These are phyloP conservation scores for Glaucidium brasilianum DNA, from an alignment of 2,113 vertebrate genomes.

Conservation along the genomic window DNA sequence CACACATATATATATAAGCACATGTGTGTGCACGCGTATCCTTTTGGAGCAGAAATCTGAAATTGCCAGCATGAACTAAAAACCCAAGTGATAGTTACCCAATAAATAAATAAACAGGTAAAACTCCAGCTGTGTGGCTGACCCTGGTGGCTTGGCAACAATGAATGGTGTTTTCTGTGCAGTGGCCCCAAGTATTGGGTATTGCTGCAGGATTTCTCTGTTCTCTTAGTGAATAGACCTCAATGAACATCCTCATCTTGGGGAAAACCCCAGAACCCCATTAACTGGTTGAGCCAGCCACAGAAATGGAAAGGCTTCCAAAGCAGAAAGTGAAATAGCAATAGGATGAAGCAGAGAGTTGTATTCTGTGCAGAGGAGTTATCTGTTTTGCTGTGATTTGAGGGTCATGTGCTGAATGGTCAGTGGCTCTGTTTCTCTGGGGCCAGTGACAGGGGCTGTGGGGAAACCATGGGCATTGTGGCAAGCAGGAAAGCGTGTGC, in stretches of 20 bases:
- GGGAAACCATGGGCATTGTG: neutral
- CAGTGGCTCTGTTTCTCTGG: neutral
- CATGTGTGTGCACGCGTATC: rapidly evolving
- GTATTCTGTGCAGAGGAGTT: neutral
- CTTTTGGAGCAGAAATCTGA: neutral
- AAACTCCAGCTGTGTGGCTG: neutral
- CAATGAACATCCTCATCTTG: neutral
- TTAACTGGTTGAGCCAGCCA: neutral
- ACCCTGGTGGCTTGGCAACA: slow-evolving; percentile 10
- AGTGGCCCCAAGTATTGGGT: neutral
- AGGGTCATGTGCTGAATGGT: neutral
- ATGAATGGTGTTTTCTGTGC: slow-evolving; percentile 2
- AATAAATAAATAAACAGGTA: slow-evolving; percentile 9
- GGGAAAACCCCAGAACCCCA: slow-evolving; percentile 1
- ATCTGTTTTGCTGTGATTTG: neutral
- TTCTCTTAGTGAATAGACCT: neutral
- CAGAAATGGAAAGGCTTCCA: neutral
- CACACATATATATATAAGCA: too few species aligned
- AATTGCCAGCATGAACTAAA: neutral
- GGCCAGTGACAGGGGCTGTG: neutral
- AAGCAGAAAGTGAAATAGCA: neutral
- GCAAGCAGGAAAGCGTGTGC: neutral
- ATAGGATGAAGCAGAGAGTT: neutral
- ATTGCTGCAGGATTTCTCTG: neutral
- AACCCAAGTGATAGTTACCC: neutral